A percentile compares a stretch with the other conserved stretches of the same genome.
These are phyloP conservation scores for Frankliniella fusca DNA, from an alignment of 2,888 invertebrate genomes.

Conservation along the genomic window DNA sequence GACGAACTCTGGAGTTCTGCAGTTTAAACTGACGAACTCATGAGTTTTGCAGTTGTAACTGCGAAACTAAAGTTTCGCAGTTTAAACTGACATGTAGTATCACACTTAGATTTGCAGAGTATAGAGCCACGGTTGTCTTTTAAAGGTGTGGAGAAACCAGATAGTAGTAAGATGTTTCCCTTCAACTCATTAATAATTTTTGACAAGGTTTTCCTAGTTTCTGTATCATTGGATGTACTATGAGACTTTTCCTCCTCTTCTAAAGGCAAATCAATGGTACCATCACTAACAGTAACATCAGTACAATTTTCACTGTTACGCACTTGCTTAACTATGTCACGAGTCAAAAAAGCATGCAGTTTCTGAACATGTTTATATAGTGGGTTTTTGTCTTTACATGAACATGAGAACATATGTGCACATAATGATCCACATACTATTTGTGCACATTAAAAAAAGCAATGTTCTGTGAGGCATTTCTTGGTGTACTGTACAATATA, in stretches of 20 bases:
- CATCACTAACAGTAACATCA: neutral
- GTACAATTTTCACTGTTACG: neutral
- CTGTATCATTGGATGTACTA: too few relatives aligned
- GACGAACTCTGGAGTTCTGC: too few relatives aligned
- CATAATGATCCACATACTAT: neutral
- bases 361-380: neutral
- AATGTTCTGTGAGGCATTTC: neutral
- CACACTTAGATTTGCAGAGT: too few relatives aligned
- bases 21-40: too few relatives aligned
- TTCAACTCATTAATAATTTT: neutral
- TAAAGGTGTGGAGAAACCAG: neutral
- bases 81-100: too few relatives aligned
- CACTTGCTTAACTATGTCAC: neutral
- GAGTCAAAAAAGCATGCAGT: neutral
- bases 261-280: neutral
- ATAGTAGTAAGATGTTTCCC: neutral
- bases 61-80: too few relatives aligned
- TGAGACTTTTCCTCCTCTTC: neutral
- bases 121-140: neutral
- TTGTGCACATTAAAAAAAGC: neutral
- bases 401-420: slow-evolving; percentile 11
- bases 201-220: too few relatives aligned
- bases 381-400: neutral
- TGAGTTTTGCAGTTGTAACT: too few relatives aligned
- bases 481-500: neutral